Base-by-base conservation (phyloP, 1,140 invertebrate genomes). In the Heliconius nattereri region DNA sequence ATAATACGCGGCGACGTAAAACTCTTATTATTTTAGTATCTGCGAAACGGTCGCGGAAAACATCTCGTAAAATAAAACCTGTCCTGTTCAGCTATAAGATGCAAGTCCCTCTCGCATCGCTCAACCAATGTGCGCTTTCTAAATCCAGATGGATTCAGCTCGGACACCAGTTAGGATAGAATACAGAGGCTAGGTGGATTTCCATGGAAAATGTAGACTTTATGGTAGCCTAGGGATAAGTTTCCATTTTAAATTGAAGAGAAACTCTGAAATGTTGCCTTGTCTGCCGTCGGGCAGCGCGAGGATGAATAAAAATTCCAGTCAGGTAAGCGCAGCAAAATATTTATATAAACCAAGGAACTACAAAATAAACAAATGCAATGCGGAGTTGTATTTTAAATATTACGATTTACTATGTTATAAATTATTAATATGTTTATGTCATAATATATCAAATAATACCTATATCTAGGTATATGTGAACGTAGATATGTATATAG, bases 1-100 rank as follows among this genome's bases (percentile, higher is more conserved):
- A 92, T 94, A 93, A 93, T 93, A 92, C 89, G 90, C 87, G 92
- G 89, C 88, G 86, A 93, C 90, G 87, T 92, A 93, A 92, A 93
- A 92, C 89, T 93, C 90, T 93, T 94, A 94, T 93, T 94, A 94
- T 93, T 94, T 92, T 93, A 93, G 91, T 94, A 93, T 93, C 91
- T 93, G 91, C 85, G 91, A 93, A 93, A 93, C 89, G 85, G 89
- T 89, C 88, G 88, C 85, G 88, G 89, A 90, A 92, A 92, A 93
- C 91, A 92, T 93, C 89, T 92, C 91, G 87, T 94, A 92, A 94
- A 94, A 93, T 92, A 92, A 93, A 93, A 93, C 87, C 87, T 91
- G 89, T 91, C 87, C 83, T 85, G 76, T 81, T 86, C 83, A 84
- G 77, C 83, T 86, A 87, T 89, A 87, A 90, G 86, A 92, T 89